Base-by-base conservation (phyloP, 2,113 vertebrate species). In the Pheucticus melanocephalus region DNA sequence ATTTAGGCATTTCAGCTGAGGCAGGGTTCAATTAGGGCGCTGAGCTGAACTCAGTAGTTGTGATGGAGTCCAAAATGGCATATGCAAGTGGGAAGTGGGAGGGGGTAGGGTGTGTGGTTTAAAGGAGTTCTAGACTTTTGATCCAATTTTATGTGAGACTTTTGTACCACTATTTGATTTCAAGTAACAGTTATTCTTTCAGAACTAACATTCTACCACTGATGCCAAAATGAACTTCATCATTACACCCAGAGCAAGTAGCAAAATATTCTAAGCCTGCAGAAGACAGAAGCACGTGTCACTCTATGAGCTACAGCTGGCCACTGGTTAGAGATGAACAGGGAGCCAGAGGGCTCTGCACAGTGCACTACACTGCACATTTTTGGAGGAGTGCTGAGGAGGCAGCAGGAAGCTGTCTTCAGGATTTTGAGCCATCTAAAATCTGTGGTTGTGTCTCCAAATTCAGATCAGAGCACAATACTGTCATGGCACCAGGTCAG, bases 291-390 rank as follows among this genome's bases (percentile, higher is more conserved):
- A 18, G 10, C 12, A 12, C 8, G 1, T n/a, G 7, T 50, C 12
- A 30, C 5, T 65, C 16, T 21, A 27, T 0, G 4, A 42, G 33
- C 42, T 37, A 31, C 31, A 65, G 30, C 20, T 61, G 45, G 65
- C 31, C 9, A 3, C 3, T 4, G 33, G 19, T 64, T 51, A 76
- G 15, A 78, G 66, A 59, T 31, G 25, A 5, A 5, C 2, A 0
- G 31, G 57, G 51, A 83, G 27, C 33, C 72, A 16, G 21, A 4
- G 24, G 1, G 3, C 28, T 40, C 53, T 56, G 51, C 0, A 2
- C 1, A 2, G 9, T 18, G 20, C 23, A 5, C 13, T 8, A 9
- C 0, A 0, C 69, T 66, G 30, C 53, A 9, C 2, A 1, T 33
- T 20, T 25, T 27, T 21, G 48, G 22, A 78, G 30, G 9, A 9